Conservation (phyloP, 1,140 invertebrate species). For the Drosophila virilis region DNA sequence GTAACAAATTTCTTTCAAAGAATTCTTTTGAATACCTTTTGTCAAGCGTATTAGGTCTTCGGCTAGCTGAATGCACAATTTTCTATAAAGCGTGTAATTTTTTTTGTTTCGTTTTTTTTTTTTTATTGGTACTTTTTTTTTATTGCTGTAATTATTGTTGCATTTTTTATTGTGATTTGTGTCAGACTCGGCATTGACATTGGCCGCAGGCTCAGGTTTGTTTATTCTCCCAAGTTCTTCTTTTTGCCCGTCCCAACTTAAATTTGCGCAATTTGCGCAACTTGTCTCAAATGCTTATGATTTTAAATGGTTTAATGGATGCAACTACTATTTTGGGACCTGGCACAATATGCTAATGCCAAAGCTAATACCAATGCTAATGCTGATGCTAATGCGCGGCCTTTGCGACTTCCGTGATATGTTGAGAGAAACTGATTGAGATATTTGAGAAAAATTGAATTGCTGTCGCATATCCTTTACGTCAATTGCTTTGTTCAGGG, state of each 20-base stretch:
- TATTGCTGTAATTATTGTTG: conserved; percentile 79
- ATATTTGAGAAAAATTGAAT: conserved; percentile 31
- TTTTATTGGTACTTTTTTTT: conserved; percentile 58
- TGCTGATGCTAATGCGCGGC: conserved; percentile 18
- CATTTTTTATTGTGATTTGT: conserved; percentile 76
- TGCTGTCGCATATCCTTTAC: conserved; percentile 30
- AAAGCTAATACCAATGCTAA: conserved; percentile 8
- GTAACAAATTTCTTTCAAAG: no score
- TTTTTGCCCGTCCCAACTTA: conserved; percentile 5
- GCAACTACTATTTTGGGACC: conserved; percentile 52
- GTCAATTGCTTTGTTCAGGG: conserved; percentile 34
- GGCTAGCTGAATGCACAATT: neutral
- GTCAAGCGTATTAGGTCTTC: conserved; percentile 16
- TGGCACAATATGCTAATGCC: conserved; percentile 61
- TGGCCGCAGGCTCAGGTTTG: conserved; percentile 35
- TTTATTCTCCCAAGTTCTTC: neutral
- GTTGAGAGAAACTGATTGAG: neutral
- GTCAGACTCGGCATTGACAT: conserved; percentile 64
- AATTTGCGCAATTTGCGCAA: conserved; percentile 36
- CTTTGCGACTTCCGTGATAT: neutral
- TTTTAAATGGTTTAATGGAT: conserved; percentile 74
- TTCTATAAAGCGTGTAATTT: no score
- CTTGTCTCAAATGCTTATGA: conserved; percentile 37
- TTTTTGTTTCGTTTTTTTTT: conserved; percentile 23
- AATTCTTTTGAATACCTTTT: neutral